These are phyloP conservation scores for Propithecus perrieri DNA, from an alignment of 2,797 vertebrate genomes.

Conservation along the genomic window DNA sequence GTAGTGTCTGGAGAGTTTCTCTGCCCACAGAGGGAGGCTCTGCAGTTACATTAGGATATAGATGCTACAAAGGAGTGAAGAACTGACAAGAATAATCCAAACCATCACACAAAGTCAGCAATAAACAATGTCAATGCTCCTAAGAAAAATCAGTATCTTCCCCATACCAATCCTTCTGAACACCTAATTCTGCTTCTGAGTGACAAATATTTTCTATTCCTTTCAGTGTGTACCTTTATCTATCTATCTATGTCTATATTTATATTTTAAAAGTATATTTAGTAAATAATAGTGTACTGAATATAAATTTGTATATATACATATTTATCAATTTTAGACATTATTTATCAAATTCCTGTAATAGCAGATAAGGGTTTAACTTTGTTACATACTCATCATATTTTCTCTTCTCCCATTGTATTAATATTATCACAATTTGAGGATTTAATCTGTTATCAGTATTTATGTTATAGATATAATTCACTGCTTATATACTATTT, in stretches of 20 bases:
- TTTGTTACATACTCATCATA: background rate
- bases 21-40: background rate
- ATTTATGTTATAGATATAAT: background rate
- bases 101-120: background rate
- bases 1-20: background rate
- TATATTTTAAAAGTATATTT: background rate
- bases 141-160: background rate
- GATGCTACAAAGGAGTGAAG: background rate
- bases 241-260: background rate
- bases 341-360: background rate
- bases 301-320: background rate
- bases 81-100: background rate
- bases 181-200: background rate
- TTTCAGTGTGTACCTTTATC: background rate
- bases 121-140: background rate
- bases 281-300: background rate
- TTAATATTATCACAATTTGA: background rate
- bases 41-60: background rate
- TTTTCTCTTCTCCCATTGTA: background rate
- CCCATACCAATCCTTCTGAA: background rate
- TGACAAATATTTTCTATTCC: background rate
- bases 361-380: background rate
- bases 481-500: background rate
- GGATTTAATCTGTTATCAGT: background rate
- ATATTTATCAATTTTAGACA: background rate